Conservation (phyloP, 2,797 vertebrate species). For the Danio albolineatus region DNA sequence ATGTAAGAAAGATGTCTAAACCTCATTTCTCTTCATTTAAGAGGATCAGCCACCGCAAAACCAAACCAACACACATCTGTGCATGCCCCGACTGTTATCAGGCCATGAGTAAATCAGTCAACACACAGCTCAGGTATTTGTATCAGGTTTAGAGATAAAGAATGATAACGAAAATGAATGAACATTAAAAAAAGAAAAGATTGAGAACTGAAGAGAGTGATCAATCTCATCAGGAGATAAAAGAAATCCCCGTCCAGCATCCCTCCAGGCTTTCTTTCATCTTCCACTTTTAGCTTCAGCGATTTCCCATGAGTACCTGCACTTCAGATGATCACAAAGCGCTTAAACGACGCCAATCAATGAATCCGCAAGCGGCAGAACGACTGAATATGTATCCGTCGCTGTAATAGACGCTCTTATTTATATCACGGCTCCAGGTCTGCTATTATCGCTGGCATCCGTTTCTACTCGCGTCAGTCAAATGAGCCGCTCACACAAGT, state of each 20-base stretch:
- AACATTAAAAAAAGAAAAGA: not conserved
- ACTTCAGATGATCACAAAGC: not conserved
- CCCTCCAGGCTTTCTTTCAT: constrained; percentile 48
- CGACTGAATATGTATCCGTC: not conserved
- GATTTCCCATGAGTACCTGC: constrained; percentile 26
- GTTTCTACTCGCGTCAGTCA: not conserved
- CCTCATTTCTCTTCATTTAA: constrained; percentile 73
- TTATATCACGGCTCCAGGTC: not conserved
- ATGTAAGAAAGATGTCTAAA: too few relatives aligned
- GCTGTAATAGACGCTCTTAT: not conserved
- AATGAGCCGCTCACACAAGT: not conserved
- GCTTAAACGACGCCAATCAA: constrained; percentile 13
- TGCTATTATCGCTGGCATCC: constrained; percentile 1
- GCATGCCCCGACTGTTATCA: constrained; percentile 61
- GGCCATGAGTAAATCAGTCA: constrained; percentile 44
- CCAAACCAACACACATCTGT: constrained; percentile 68
- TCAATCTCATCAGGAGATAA: constrained; percentile 58
- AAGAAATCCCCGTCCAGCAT: constrained; percentile 42
- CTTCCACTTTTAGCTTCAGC: constrained; percentile 25
- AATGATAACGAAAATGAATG: not conserved
- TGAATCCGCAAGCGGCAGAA: not conserved
- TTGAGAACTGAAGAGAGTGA: constrained; percentile 51
- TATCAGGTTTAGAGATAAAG: not conserved
- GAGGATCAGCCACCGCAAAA: constrained; percentile 59
- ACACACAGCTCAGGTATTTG: constrained; percentile 23